phyloP scores from a whole-genome alignment of 2,888 invertebrate species.

The Aphelenchoides bicaudatus region DNA sequence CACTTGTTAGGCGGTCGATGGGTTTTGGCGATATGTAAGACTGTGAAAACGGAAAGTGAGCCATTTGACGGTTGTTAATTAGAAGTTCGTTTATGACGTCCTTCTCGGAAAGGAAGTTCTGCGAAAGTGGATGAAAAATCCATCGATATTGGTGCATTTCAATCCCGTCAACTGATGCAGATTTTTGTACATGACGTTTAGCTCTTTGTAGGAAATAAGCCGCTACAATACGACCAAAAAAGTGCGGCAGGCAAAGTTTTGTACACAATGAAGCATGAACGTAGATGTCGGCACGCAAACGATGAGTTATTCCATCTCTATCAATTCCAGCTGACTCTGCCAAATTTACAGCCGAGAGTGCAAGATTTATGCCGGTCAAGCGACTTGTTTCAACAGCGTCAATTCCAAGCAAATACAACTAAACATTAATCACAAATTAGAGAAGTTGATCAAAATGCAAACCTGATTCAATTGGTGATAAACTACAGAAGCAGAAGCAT shows the following conservation, averaged over 20 bases:
- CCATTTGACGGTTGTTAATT: slow-evolving; percentile 19
- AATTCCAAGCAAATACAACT: slow-evolving; percentile 53
- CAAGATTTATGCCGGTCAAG: slow-evolving; percentile 45
- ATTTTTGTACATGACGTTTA: slow-evolving; percentile 43
- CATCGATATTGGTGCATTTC: slow-evolving; percentile 42
- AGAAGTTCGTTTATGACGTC: slow-evolving; percentile 19
- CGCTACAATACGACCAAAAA: slow-evolving; percentile 41
- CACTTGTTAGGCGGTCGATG: slow-evolving; percentile 41
- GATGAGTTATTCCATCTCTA: slow-evolving; percentile 32
- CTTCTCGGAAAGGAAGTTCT: slow-evolving; percentile 41
- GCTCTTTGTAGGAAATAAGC: slow-evolving; percentile 55
- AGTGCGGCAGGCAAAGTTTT: slow-evolving; percentile 43
- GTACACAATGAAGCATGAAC: slow-evolving; percentile 39
- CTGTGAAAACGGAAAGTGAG: slow-evolving; percentile 24
- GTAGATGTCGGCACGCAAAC: slow-evolving; percentile 39
- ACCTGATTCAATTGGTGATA: slow-evolving; percentile 56
- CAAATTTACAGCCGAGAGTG: slow-evolving; percentile 55
- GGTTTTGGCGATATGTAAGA: slow-evolving; percentile 35
- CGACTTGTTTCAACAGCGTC: slow-evolving; percentile 29
- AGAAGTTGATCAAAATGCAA: background rate
- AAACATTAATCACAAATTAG: slow-evolving; percentile 18
- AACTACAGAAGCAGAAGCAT: slow-evolving; percentile 56
- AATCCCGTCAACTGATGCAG: slow-evolving; percentile 28
- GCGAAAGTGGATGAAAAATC: slow-evolving; percentile 51
- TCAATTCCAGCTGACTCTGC: slow-evolving; percentile 55